phyloP scores from a whole-genome alignment of 2,888 invertebrate species.

The Petrophora chlorosata region DNA sequence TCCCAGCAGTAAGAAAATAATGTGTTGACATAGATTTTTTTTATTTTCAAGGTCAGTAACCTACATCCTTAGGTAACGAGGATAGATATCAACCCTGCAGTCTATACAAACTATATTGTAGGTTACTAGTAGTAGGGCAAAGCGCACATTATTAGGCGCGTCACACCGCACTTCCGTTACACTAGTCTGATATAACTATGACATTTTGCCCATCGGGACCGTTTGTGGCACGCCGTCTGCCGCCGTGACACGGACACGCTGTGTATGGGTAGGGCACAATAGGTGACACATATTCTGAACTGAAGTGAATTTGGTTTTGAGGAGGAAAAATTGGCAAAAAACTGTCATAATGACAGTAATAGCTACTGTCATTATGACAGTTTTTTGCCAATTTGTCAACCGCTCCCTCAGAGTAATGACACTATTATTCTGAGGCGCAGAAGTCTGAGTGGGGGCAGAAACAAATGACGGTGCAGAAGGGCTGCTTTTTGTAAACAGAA shows the following conservation, averaged over 20 bases:
- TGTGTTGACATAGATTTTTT: too few species aligned
- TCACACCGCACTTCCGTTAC: constrained; percentile 75
- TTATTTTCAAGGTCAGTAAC: constrained; percentile 2
- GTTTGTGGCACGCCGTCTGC: constrained; percentile 51
- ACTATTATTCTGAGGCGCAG: too few species aligned
- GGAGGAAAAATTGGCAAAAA: background rate
- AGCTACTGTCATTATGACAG: too few species aligned
- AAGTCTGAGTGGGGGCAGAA: too few species aligned
- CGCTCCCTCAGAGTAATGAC: too few species aligned
- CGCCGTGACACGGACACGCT: constrained; percentile 49
- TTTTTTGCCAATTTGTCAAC: too few species aligned
- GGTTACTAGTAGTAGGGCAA: constrained; percentile 39
- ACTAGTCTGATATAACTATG: constrained; percentile 78
- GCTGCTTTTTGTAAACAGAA: too few species aligned
- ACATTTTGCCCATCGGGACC: constrained; percentile 78
- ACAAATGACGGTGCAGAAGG: too few species aligned
- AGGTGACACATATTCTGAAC: constrained; percentile 44
- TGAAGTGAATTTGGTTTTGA: too few species aligned
- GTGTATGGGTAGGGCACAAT: constrained; percentile 45
- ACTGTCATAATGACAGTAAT: too few species aligned
- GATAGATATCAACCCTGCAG: constrained; percentile 10
- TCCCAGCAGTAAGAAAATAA: too few species aligned
- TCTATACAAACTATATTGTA: too few species aligned
- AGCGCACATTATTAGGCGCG: constrained; percentile 54
- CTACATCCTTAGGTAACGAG: constrained; percentile 7